phyloP scores from a whole-genome alignment of 2,113 vertebrate species.

The Microtus pennsylvanicus region DNA sequence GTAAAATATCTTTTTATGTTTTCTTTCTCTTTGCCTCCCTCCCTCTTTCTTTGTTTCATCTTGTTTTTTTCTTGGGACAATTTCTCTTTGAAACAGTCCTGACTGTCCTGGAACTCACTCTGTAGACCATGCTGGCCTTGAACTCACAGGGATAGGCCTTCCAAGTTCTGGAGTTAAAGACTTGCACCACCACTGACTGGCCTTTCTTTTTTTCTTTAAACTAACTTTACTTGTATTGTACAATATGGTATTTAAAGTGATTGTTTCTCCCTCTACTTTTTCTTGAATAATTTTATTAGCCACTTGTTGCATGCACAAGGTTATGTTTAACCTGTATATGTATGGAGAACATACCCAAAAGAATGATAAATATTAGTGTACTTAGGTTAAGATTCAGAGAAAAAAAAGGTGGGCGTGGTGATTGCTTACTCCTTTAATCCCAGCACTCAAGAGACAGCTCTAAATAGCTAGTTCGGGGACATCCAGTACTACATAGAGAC shows the following conservation, averaged over 20 bases:
- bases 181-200: too few species aligned
- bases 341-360: background rate
- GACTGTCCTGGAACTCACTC: too few species aligned
- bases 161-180: too few species aligned
- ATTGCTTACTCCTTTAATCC: background rate
- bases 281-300: constrained; percentile 12
- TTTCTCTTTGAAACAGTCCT: too few species aligned
- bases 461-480: background rate
- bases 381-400: background rate
- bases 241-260: background rate
- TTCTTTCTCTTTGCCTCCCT: constrained; percentile 3
- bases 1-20: background rate
- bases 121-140: too few species aligned
- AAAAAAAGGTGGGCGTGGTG: background rate
- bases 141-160: too few species aligned
- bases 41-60: background rate
- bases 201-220: too few species aligned
- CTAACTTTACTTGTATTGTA: background rate
- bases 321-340: background rate
- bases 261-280: background rate
- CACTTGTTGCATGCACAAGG: background rate
- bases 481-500: background rate
- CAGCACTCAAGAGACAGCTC: background rate
- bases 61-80: too few species aligned
- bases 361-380: background rate